Base-by-base conservation (phyloP, 2,113 vertebrate species). In the Xyrauchen texanus region DNA sequence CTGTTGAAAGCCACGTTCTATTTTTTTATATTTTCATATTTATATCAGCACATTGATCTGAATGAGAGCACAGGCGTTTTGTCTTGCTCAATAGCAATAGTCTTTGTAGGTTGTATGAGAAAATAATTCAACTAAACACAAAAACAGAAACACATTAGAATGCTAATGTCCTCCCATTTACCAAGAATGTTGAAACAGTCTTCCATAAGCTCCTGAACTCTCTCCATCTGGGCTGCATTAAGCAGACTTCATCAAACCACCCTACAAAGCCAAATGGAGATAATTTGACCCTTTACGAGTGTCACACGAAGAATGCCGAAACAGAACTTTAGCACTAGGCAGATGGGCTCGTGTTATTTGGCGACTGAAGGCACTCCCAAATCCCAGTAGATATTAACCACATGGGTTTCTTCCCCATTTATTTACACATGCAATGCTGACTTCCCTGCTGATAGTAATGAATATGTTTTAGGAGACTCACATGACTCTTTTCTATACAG, bases 341-440 rank as follows among this genome's bases (percentile, higher is more conserved):
- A 84, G 85, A 89, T 88, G 84, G 85, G 77, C 73, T 47, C 42
- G 69, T 76, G 79, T 34, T 34, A 34, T 34, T 34, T 34, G 21
- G 21, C 3, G 21, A 34, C 21, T 3, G 21, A 34, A 34, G 21
- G 21, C 3, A 3, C 21, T 34, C 21, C 21, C 21, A 34, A 34
- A 34, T 34, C 77, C 87, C 64, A 68, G 10, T 12, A 66, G 72
- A 65, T 80, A 89, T 86, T 84, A 86, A 75, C 79, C 74, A 44
- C 63, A 61, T 73, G 77, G 81, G 82, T 53, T 78, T 55, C 58
- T 82, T 74, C 45, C 34, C 57, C 71, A 63, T 75, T 78, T 70
- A 83, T 85, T 83, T 79, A 85, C 84, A 70, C 80, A 82, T 81
- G 76, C 83, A 90, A 86, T 85, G 76, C 64, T 74, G 69, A 84